A percentile compares a stretch with the other conserved stretches of the same genome.
phyloP scores from a whole-genome alignment of 2,113 vertebrate genomes.

The Neoarius graeffei region DNA sequence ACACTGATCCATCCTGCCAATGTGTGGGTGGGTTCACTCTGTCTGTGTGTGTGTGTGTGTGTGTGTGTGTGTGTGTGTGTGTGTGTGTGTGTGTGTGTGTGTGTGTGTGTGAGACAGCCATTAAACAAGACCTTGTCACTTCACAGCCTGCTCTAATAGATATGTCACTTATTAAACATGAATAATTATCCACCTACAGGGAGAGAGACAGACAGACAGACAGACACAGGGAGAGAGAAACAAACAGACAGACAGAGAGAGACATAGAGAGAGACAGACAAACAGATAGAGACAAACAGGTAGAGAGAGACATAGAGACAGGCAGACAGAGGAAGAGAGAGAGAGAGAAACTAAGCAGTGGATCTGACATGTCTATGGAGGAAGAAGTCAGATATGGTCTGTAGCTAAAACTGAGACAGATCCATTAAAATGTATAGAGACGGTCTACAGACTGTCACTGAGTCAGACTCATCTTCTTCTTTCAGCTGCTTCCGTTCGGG shows the following conservation, averaged over 20 bases:
- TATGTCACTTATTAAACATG: slow-evolving; percentile 42
- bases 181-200: slow-evolving; percentile 26
- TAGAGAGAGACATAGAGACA: background rate
- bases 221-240: background rate
- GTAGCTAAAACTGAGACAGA: background rate
- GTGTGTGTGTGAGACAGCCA: background rate
- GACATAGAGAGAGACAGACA: background rate
- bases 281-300: background rate
- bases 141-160: slow-evolving; percentile 24
- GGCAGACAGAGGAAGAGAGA: background rate
- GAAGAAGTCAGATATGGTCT: background rate
- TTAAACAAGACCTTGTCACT: slow-evolving; percentile 57
- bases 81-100: background rate
- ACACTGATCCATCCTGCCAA: slow-evolving; percentile 33
- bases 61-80: background rate
- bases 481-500: no score
- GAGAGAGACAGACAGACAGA: slow-evolving; percentile 13
- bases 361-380: background rate
- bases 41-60: background rate
- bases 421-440: background rate
- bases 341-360: background rate
- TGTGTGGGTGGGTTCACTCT: slow-evolving; percentile 24
- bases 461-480: no score
- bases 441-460: background rate
- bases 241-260: background rate